These are phyloP conservation scores for Lepidurus couesii DNA, from an alignment of 1,140 invertebrate species.

Conservation along the genomic window DNA sequence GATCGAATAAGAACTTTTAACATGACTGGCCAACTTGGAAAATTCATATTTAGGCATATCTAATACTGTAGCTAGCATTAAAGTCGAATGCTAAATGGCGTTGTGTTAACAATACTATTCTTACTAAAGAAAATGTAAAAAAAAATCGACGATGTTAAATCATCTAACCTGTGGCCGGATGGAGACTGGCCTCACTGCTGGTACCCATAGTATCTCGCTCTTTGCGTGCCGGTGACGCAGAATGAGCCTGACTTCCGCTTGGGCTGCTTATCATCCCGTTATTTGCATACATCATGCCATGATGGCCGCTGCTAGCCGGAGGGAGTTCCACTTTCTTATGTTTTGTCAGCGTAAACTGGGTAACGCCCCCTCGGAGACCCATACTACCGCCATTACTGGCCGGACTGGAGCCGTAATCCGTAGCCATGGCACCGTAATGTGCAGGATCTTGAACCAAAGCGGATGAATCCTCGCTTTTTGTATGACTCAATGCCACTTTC, in stretches of 20 bases:
- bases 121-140: too few relatives aligned
- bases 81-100: too few relatives aligned
- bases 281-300: background rate
- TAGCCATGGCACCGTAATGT: background rate
- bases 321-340: slow-evolving; percentile 48
- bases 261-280: background rate
- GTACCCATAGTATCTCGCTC: background rate
- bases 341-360: slow-evolving; percentile 44
- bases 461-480: too few relatives aligned
- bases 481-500: background rate
- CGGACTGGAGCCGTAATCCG: background rate
- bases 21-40: too few relatives aligned
- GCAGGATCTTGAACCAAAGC: background rate
- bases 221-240: background rate
- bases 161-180: background rate
- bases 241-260: background rate
- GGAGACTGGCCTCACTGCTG: background rate
- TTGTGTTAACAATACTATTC: too few relatives aligned
- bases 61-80: too few relatives aligned
- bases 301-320: slow-evolving; percentile 40
- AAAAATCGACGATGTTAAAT: too few relatives aligned
- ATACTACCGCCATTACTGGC: background rate
- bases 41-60: too few relatives aligned
- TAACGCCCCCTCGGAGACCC: background rate
- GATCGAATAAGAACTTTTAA: too few relatives aligned